Base-by-base conservation (phyloP, 2,113 vertebrate species). In the Petrocephalus zakoni region DNA sequence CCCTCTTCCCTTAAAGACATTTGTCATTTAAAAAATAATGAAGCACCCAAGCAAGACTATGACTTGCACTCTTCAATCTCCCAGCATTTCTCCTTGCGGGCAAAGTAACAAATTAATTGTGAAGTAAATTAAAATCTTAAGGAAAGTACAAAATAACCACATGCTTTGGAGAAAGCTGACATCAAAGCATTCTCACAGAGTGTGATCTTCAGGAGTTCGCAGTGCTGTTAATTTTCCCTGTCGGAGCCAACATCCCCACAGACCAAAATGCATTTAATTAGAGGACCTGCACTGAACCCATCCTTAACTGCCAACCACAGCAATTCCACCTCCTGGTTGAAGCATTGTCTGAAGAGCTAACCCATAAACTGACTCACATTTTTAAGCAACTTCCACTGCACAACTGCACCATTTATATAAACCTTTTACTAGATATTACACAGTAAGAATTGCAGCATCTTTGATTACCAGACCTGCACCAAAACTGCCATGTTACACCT, bases 191-290 rank as follows among this genome's bases (percentile, higher is more conserved):
- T 75, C 72, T 7, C 15, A 17, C 13, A 0, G 0, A 78, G 34
- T 42, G 72, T 42, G 72, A 78, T 88, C 49, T 64, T 78, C 55
- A 72, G 85, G 87, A 46, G 88, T 89, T 87, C 85, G 87, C 34
- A 87, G 58, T 88, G 89, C 90, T 72, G 75, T 53, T 90, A 87
- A 91, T 89, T 87, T 89, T 82, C 61, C 82, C 87, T 68, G 91
- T 89, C 87, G 85, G 78, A 87, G 86, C 87, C 81, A 89, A 88
- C 47, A n/a, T 82, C 87, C 81, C 82, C 47, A 19, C 47, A 90
- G 87, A 61, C 25, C 6, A 85, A 85, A 82, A 37, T 81, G 89
- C 64, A 87, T 90, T 90, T 90, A 92, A 91, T 92, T 90, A 91
- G 89, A 68, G 29, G 51, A 61, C 21, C 9, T 72, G 88, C 61